A percentile compares a stretch with the other conserved stretches of the same genome.
Conservation (phyloP, 1,140 invertebrate species). For the Zaprionus davidi region DNA sequence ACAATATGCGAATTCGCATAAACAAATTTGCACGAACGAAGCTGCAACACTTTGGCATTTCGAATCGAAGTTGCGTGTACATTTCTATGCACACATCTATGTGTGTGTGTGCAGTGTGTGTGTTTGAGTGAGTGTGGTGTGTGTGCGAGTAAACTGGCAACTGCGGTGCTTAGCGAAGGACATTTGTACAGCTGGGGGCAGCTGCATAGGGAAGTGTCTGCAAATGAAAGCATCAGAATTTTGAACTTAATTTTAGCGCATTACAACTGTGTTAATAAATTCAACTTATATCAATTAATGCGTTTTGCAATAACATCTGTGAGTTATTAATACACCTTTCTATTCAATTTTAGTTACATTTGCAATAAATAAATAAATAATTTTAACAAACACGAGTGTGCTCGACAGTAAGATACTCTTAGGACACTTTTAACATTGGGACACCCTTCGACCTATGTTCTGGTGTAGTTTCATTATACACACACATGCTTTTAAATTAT, state of each 20-base stretch:
- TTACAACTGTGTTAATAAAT: too few relatives aligned
- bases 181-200: neutral
- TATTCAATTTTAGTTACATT: too few relatives aligned
- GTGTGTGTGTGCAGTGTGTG: slow-evolving; percentile 2
- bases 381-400: too few relatives aligned
- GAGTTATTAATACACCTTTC: neutral
- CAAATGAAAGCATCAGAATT: neutral
- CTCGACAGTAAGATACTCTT: too few relatives aligned
- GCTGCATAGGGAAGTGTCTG: slow-evolving; percentile 1
- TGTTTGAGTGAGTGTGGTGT: slow-evolving; percentile 9
- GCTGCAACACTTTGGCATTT: slow-evolving; percentile 69
- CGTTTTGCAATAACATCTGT: neutral
- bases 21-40: slow-evolving; percentile 76
- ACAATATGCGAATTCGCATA: slow-evolving; percentile 65
- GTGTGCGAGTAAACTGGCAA: neutral
- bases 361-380: too few relatives aligned
- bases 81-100: slow-evolving; percentile 28
- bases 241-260: neutral
- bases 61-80: slow-evolving; percentile 56
- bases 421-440: too few relatives aligned
- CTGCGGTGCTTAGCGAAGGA: slow-evolving; percentile 16
- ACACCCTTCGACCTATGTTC: too few relatives aligned
- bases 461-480: too few relatives aligned
- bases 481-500: too few relatives aligned
- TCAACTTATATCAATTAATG: neutral